Conservation (phyloP, 35 echinoderm and acorn worm species). For the Lytechinus variegatus region DNA sequence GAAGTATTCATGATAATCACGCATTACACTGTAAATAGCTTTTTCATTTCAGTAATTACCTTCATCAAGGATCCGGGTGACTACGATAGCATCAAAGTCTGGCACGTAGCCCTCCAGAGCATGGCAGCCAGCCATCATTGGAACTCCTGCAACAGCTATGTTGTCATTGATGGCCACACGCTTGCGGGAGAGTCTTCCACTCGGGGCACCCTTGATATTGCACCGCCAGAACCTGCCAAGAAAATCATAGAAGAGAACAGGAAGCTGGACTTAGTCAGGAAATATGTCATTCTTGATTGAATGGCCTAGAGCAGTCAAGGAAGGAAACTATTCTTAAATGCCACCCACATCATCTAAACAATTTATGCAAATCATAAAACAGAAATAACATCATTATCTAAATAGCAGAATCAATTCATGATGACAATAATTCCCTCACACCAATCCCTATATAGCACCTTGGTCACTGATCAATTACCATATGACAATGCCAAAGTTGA, state of each 20-base stretch:
- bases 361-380: not conserved
- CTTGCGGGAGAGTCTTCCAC: conserved; percentile 67
- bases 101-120: conserved; percentile 71
- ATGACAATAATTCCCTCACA: too few relatives aligned
- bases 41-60: conserved; percentile 41
- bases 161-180: conserved; percentile 75
- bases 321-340: not conserved
- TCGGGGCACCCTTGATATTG: conserved; percentile 67
- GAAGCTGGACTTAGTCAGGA: not conserved
- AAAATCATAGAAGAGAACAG: not conserved
- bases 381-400: too few relatives aligned
- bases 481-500: too few relatives aligned
- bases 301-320: not conserved
- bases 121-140: conserved; percentile 76
- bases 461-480: too few relatives aligned
- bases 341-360: not conserved
- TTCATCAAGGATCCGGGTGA: conserved; percentile 78
- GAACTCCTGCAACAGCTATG: conserved; percentile 75
- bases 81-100: conserved; percentile 80
- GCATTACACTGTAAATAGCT: too few relatives aligned
- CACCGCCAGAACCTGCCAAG: conserved; percentile 77
- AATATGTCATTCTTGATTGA: not conserved
- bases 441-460: too few relatives aligned
- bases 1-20: too few relatives aligned
- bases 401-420: too few relatives aligned